A percentile compares a stretch with the other conserved stretches of the same genome.
Conservation (phyloP, 2,888 invertebrate species). For the Drepana falcataria region DNA sequence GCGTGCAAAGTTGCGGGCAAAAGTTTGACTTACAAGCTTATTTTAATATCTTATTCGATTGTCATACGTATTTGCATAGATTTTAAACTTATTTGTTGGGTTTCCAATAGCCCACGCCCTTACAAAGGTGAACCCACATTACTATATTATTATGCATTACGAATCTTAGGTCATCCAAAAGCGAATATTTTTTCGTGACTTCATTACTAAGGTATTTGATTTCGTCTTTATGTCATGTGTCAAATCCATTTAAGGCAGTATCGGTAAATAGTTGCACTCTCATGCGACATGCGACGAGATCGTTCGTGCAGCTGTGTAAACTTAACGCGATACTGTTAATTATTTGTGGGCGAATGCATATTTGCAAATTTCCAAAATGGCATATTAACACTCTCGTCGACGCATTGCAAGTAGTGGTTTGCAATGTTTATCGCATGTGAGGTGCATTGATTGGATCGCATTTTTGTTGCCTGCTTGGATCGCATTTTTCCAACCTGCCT, state of each 20-base stretch:
- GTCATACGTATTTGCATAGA: neutral
- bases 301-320: slow-evolving; percentile 60
- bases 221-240: slow-evolving; percentile 11
- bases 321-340: slow-evolving; percentile 36
- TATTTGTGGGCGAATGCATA: slow-evolving; percentile 61
- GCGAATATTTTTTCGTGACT: neutral
- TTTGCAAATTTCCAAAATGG: slow-evolving; percentile 50
- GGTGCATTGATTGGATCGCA: slow-evolving; percentile 10
- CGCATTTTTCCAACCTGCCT: neutral
- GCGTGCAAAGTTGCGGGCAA: too few relatives aligned
- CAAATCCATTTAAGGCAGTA: slow-evolving; percentile 19
- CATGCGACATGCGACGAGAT: slow-evolving; percentile 23
- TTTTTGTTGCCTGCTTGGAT: neutral
- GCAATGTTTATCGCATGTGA: slow-evolving; percentile 38
- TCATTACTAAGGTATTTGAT: neutral
- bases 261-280: slow-evolving; percentile 56
- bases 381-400: slow-evolving; percentile 61
- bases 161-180: neutral
- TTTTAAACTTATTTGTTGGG: neutral
- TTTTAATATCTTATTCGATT: too few relatives aligned
- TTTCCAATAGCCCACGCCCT: neutral
- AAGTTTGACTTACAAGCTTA: too few relatives aligned
- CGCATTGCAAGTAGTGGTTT: slow-evolving; percentile 48
- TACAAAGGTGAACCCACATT: neutral
- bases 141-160: neutral